Conservation (phyloP, 2,797 vertebrate species). For the Chrosomus eos region DNA sequence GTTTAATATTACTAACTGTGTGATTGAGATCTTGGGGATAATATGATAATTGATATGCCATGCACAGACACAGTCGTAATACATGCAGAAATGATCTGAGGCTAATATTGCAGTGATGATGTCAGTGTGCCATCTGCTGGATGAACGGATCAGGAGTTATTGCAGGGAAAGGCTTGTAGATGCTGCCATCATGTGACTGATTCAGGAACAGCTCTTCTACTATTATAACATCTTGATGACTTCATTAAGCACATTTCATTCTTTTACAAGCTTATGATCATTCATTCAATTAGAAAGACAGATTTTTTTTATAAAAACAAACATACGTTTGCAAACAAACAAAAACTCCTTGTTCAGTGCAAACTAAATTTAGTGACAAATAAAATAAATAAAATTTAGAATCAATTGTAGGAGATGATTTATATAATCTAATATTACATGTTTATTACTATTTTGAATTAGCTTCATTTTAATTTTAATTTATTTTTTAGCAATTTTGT, state of each 20-base stretch:
- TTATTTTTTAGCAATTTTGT: not conserved
- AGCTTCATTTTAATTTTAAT: not conserved
- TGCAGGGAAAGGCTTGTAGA: constrained; percentile 31
- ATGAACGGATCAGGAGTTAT: not conserved
- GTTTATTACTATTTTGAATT: not conserved
- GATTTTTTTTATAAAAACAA: not conserved
- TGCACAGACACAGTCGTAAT: not conserved
- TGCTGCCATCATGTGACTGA: constrained; percentile 63
- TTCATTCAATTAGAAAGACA: not conserved
- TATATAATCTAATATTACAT: not conserved
- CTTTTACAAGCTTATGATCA: not conserved
- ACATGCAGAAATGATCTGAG: not conserved
- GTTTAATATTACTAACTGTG: not conserved
- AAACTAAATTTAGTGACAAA: too few relatives aligned
- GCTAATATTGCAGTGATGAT: not conserved
- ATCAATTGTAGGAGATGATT: not conserved
- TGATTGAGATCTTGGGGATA: not conserved
- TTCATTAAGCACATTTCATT: not conserved
- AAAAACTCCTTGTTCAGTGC: not conserved
- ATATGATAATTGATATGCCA: not conserved
- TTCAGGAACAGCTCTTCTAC: not conserved
- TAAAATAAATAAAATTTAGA: not conserved
- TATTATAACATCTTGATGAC: not conserved
- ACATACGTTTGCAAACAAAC: not conserved
- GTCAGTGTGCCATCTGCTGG: constrained; percentile 66